Evolutionary conservation across 92 coral and sea anemone species (phyloP), one percentile per base, ranked within the genome.

Genomic region (Epizoanthus scotinus): DNA sequence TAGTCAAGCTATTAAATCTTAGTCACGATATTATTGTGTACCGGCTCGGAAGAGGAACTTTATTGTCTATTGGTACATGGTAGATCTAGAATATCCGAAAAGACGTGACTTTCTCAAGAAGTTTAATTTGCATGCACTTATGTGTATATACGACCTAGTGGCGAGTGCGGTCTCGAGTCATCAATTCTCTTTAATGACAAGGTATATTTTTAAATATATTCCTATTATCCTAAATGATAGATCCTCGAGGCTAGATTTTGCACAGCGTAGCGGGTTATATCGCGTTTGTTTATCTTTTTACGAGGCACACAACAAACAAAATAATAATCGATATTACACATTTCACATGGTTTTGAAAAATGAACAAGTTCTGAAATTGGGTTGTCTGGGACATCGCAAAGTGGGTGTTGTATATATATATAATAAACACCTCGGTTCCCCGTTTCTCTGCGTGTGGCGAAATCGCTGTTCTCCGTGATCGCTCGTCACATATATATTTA

Each of bases 331-430:
- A 47, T 47, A 29, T 40, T 56, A 73, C 65, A 73, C 47, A 3
- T 36, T 42, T 36, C 56, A 44, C 66, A 75, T 21, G 81, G 56
- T 38, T 47, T 47, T 10, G 14, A n/a, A 54, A 75, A 75, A 40
- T 58, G 69, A 57, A 75, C 81, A 58, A 74, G 42, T 42, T 69
- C 25, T n/a, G n/a, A n/a, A 34, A 34, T 34, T 2, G 40, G 40
- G 61, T 58, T 75, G 81, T 75, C 27, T 75, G 81, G 81, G 68
- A 75, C 81, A 50, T 28, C 25, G 19, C 31, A 73, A 56, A 15
- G 13, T 38, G 7, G 52, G 52, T 29, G 12, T 31, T 38, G 36
- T 47, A 54, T n/a, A 36, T 28, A 73, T 47, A 54, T n/a, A 36
- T 28, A 73, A 29, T 72, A 59, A 31, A 36, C 67, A n/a, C 67